A percentile compares a stretch with the other conserved stretches of the same genome.
Conservation (phyloP, 2,113 vertebrate genomes). For the Glareola pratincola region DNA sequence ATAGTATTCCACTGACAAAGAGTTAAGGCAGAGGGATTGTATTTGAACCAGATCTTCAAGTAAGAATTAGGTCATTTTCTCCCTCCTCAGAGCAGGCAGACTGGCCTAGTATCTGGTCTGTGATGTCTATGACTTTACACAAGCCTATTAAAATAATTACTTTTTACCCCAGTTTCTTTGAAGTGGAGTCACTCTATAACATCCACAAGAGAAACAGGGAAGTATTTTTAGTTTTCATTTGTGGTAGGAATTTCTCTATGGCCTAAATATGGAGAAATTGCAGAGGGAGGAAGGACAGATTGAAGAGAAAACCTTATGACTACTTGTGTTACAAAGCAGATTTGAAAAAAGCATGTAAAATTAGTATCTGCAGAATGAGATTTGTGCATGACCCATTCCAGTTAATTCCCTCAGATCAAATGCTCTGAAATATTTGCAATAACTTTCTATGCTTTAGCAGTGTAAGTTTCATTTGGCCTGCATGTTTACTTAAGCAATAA, state of each 20-base stretch:
- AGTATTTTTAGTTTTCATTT: not conserved
- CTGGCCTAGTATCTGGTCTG: not conserved
- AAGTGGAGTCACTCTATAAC: not conserved
- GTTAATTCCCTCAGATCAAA: not conserved
- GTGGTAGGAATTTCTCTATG: not conserved
- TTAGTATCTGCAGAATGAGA: not conserved
- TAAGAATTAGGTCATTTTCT: not conserved
- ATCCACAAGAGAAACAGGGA: not conserved
- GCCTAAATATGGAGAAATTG: not conserved
- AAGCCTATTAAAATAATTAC: not conserved
- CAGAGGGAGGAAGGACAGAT: not conserved
- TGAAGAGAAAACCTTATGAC: not conserved
- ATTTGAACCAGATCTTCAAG: not conserved
- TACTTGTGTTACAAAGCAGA: not conserved
- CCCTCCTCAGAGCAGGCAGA: not conserved
- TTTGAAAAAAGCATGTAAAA: not conserved
- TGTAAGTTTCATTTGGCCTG: not conserved
- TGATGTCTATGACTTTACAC: not conserved
- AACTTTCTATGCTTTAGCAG: not conserved
- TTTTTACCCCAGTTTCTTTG: not conserved
- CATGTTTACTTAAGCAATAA: not conserved
- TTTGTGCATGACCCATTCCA: not conserved
- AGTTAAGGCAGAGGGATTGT: not conserved
- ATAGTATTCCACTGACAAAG: not conserved
- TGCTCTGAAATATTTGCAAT: not conserved